These are phyloP conservation scores for Wasmannia auropunctata DNA, from an alignment of 1,140 invertebrate genomes.

Conservation along the genomic window DNA sequence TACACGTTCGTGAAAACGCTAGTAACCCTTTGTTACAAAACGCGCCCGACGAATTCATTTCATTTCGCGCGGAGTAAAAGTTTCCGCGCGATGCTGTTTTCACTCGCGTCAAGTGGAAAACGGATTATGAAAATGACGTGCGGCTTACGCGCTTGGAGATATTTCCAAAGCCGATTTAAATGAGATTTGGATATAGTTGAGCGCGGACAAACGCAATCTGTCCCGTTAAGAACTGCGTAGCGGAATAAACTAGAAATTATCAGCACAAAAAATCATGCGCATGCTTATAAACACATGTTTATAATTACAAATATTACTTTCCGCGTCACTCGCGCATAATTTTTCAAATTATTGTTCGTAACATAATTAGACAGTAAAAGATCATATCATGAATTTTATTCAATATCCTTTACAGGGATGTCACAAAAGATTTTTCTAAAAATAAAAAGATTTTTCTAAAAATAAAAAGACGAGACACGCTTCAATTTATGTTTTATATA, in stretches of 20 bases:
- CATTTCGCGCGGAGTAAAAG: conserved; percentile 25
- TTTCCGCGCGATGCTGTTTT: not conserved
- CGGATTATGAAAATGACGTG: conserved; percentile 55
- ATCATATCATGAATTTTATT: not conserved
- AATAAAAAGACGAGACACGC: not conserved
- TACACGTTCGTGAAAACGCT: not conserved
- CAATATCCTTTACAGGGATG: too few relatives aligned
- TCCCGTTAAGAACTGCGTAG: conserved; percentile 3
- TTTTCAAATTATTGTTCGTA: not conserved
- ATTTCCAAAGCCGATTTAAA: conserved; percentile 52
- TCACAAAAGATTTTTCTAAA: too few relatives aligned
- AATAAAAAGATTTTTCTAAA: not conserved
- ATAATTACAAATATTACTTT: not conserved
- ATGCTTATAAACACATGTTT: not conserved
- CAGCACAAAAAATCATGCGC: not conserved
- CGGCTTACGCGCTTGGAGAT: conserved; percentile 16
- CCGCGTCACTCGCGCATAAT: not conserved
- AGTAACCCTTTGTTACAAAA: not conserved
- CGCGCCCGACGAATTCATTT: conserved; percentile 19
- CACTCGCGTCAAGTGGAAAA: conserved; percentile 26
- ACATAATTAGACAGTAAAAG: not conserved
- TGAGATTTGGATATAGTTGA: conserved; percentile 35
- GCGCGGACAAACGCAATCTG: not conserved
- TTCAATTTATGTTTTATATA: not conserved
- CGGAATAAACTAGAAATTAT: conserved; percentile 4